Base-by-base conservation (phyloP, 2,888 invertebrate species). In the Nomada ferruginata region DNA sequence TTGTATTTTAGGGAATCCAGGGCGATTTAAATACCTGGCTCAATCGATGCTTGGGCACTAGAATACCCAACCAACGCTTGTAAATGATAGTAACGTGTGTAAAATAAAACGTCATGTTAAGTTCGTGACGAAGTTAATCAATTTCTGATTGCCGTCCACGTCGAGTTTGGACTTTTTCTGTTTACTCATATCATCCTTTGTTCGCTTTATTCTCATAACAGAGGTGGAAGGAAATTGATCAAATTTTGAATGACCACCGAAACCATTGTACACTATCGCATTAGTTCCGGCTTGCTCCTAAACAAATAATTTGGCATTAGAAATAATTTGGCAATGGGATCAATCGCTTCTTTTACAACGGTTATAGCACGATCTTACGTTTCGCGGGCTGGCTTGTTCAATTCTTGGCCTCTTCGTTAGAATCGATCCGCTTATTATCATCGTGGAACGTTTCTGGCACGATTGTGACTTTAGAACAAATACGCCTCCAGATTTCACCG, bases 171-270 rank as follows among this genome's bases (percentile, higher is more conserved):
- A 0, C 13, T 20, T 82, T 52, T 71, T 83, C 2, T 1, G 15
- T 63, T 76, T 84, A 1, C 10, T 18, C 4, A 36, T 2, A 1
- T 72, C 52, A 0, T 76, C 61, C 68, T 18, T 77, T 0, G 20
- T 2, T 71, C 68, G 88, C 44, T 72, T 89, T 11, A 11, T 0
- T 11, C 76, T 82, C 2, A 4, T 42, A 26, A 13, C n/a, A 13
- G 18, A 15, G 0, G 86, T 63, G 47, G 23, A 81, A 1, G 91
- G 90, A 65, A 89, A 91, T 26, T 74, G 61, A 47, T 90, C 87
- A 15, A 63, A 61, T 23, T 83, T 90, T n/a, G 91, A 85, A 68
- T 91, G 91, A 18, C 90, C 90, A 7, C 90, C 90, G 26, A 86
- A 84, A 36, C 90, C 90, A 73, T 90, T 78, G 59, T 85, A 90